Evolutionary conservation across 1,140 invertebrate genomes (phyloP), one percentile per base, ranked within the genome.

Genomic region (Euwallacea similis): DNA sequence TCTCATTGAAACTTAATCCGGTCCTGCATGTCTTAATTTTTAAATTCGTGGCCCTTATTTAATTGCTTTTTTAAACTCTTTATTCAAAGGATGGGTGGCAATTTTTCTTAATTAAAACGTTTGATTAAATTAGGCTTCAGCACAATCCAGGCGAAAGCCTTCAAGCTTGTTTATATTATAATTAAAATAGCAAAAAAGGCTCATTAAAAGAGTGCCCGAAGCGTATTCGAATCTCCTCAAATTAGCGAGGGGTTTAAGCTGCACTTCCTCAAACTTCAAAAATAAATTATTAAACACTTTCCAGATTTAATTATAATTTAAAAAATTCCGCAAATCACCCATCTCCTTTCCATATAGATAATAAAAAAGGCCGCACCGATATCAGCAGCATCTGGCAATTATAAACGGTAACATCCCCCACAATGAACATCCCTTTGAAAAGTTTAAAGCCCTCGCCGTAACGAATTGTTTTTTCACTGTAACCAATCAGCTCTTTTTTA

Each of bases 361-460:
- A 33, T 33, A 33, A 33, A 33, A 33, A 33, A 33, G 21, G 21
- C 21, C 21, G 21, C 4, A 33, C 21, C 21, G 21, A 33, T 33
- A 33, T 33, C 21, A 7, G 33, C 43, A 64, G 53, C 62, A 64
- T 64, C 62, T 64, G 62, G 62, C 47, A 64, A 64, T 64, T 64
- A 53, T 53, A 64, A 64, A 64, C 46, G 62, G 62, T 64, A 53
- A 53, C 62, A 54, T 64, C 62, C 62, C 62, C 44, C 62, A 64
- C 47, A 54, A 64, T 64, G 21, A 64, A 54, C 13, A 53, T 33
- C 44, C 62, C 47, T 53, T 64, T 64, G 21, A 64, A 64, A 64
- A 11, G 21, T 64, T 64, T 54, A 21, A 54, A 53, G 16, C 44
- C 47, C 62, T 13, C 46, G 41, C 62, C 62, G 21, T 7, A 41